These are phyloP conservation scores for Vulpes lagopus DNA, from an alignment of 2,113 vertebrate genomes.

Conservation along the genomic window DNA sequence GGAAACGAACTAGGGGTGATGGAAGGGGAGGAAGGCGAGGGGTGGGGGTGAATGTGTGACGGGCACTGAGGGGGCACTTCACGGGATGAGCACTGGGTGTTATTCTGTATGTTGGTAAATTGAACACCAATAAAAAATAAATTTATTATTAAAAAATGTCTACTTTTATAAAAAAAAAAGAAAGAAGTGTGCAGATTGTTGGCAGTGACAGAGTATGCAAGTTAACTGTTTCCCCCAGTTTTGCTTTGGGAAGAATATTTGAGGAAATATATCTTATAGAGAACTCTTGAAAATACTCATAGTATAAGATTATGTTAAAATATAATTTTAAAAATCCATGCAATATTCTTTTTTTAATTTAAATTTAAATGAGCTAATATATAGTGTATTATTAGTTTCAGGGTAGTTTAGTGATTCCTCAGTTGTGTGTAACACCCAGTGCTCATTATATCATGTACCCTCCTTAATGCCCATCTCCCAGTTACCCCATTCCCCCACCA, in stretches of 20 bases:
- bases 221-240: not conserved
- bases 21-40: too few species aligned
- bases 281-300: not conserved
- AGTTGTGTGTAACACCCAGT: not conserved
- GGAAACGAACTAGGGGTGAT: too few species aligned
- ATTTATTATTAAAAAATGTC: too few species aligned
- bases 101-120: too few species aligned
- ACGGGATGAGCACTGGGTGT: too few species aligned
- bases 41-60: too few species aligned
- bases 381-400: not conserved
- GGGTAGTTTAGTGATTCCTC: not conserved
- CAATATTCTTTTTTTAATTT: not conserved
- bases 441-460: not conserved
- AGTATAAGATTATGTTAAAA: not conserved
- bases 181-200: not conserved
- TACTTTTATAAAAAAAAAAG: not conserved
- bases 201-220: not conserved
- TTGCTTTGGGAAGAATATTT: not conserved
- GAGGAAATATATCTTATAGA: not conserved
- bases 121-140: too few species aligned
- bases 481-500: not conserved
- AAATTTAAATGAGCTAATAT: not conserved
- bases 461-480: not conserved
- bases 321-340: not conserved
- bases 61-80: too few species aligned